A percentile compares a stretch with the other conserved stretches of the same genome.
These are phyloP conservation scores for Pantelozetes paolii DNA, from an alignment of 2,888 invertebrate species.

Conservation along the genomic window DNA sequence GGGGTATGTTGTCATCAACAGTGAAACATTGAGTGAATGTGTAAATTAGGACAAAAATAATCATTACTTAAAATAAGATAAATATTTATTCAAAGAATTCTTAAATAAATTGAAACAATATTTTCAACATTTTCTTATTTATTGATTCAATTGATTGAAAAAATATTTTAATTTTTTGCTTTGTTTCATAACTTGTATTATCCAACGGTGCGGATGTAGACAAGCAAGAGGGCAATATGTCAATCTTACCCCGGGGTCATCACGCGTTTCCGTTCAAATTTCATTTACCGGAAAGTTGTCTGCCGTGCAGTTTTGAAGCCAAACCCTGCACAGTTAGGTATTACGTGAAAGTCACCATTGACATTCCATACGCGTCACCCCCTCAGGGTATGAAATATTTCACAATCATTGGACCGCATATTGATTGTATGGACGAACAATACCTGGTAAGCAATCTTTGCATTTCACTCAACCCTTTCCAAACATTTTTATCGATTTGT, in stretches of 20 bases:
- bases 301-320: constrained; percentile 73
- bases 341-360: constrained; percentile 67
- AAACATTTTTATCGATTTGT: no score
- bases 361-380: constrained; percentile 71
- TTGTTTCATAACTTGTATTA: no score
- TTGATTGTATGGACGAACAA: constrained; percentile 74
- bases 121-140: neutral
- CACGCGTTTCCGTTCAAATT: constrained; percentile 69
- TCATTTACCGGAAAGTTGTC: constrained; percentile 65
- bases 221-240: constrained; percentile 60
- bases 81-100: neutral
- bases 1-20: neutral
- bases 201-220: constrained; percentile 50
- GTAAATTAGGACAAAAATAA: neutral
- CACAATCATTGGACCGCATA: constrained; percentile 70
- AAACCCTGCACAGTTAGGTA: constrained; percentile 68
- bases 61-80: neutral
- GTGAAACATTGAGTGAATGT: no score
- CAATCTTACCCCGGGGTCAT: constrained; percentile 66
- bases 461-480: neutral
- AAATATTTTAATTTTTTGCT: no score
- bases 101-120: neutral
- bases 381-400: constrained; percentile 75
- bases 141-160: neutral
- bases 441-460: constrained; percentile 60